phyloP scores from a whole-genome alignment of 2,888 invertebrate genomes.

The Axea sp. region DNA sequence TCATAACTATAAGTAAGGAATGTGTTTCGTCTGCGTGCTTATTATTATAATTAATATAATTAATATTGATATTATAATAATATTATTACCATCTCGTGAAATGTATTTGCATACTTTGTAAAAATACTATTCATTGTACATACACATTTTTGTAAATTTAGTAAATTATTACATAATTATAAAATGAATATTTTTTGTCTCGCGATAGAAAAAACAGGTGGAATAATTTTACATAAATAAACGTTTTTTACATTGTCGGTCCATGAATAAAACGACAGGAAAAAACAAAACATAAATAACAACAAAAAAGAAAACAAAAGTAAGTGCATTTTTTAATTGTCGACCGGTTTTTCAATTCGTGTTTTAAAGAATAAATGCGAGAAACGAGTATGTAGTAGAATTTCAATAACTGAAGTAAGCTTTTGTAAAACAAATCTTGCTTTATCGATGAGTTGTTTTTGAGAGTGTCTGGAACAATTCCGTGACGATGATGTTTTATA shows the following conservation, averaged over 20 bases:
- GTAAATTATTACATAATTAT: slow-evolving; percentile 59
- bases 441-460: slow-evolving; percentile 43
- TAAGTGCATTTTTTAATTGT: neutral
- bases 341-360: too few relatives aligned
- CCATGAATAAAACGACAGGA: neutral
- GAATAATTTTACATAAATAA: slow-evolving; percentile 26
- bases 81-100: slow-evolving; percentile 50
- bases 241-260: slow-evolving; percentile 10
- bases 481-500: slow-evolving; percentile 56
- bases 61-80: slow-evolving; percentile 43
- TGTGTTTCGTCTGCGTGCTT: slow-evolving; percentile 59
- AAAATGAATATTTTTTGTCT: slow-evolving; percentile 39
- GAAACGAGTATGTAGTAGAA: slow-evolving; percentile 34
- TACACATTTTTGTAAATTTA: slow-evolving; percentile 59
- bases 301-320: neutral
- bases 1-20: slow-evolving; percentile 48
- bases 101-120: slow-evolving; percentile 59
- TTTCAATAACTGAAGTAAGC: slow-evolving; percentile 30
- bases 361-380: too few relatives aligned
- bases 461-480: slow-evolving; percentile 51
- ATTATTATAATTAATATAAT: slow-evolving; percentile 45
- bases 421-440: slow-evolving; percentile 47
- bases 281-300: slow-evolving; percentile 1
- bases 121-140: slow-evolving; percentile 60
- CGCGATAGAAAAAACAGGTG: slow-evolving; percentile 15